A percentile compares a stretch with the other conserved stretches of the same genome.
Conservation (phyloP, 2,888 invertebrate species). For the Lymantria monacha region DNA sequence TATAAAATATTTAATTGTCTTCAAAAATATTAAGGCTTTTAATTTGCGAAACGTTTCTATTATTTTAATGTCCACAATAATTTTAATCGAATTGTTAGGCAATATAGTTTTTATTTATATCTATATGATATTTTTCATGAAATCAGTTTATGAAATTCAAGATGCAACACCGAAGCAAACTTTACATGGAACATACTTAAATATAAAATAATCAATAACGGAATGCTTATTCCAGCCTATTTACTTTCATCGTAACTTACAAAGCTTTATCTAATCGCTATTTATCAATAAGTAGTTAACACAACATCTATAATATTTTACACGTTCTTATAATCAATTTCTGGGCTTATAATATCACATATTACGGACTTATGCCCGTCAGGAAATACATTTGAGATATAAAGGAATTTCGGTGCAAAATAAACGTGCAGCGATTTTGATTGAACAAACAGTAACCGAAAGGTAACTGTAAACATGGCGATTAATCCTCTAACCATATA, state of each 20-base stretch:
- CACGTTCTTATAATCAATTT: conserved; percentile 54
- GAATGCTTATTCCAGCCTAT: conserved; percentile 46
- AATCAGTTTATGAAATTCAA: neutral
- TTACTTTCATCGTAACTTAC: conserved; percentile 52
- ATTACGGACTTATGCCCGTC: conserved; percentile 57
- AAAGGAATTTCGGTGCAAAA: conserved; percentile 25
- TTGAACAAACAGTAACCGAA: conserved; percentile 19
- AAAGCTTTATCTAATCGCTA: conserved; percentile 54
- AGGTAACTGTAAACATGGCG: conserved; percentile 27
- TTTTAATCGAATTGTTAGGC: no score
- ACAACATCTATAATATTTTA: conserved; percentile 74
- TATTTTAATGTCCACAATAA: no score
- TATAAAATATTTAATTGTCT: no score
- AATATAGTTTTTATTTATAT: no score
- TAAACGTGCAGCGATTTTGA: conserved; percentile 19
- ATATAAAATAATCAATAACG: conserved; percentile 40
- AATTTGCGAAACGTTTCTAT: no score
- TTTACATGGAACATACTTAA: conserved; percentile 31
- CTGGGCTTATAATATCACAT: conserved; percentile 80
- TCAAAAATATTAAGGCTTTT: no score
- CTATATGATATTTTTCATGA: neutral
- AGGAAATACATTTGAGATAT: conserved; percentile 36
- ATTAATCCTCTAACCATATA: conserved; percentile 16
- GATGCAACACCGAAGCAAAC: conserved; percentile 37
- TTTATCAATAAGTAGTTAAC: conserved; percentile 54